Base-by-base conservation (phyloP, 2,888 invertebrate genomes). In the Lamproptera curius region DNA sequence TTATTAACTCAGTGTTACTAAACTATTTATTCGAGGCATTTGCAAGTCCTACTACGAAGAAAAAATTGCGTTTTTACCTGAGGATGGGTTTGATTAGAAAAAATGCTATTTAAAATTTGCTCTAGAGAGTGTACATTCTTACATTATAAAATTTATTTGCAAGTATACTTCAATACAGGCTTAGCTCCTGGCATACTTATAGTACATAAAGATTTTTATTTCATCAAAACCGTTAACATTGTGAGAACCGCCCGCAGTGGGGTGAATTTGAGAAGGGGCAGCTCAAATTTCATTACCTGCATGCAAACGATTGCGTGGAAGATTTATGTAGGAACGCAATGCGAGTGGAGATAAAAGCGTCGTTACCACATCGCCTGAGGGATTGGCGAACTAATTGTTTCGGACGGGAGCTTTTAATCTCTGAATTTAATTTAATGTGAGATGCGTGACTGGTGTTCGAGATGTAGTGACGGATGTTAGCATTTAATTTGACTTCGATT, bases 381-480 rank as follows among this genome's bases (percentile, higher is more conserved):
- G 6, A 26, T 40, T 13, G 16, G 34, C 26, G 16, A 48, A 35
- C 23, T 39, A 48, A 48, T 48, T 42, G 42, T 13, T 26, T 38
- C 28, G 34, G 28, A 35, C 6, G 34, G 23, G 16, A 15, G 26
- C 46, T 20, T 20, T 46, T 40, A 46, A 46, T 46, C 40, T 46
- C 23, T 11, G 8, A 14, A 46, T 46, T 40, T 28, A 40, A 34
- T 46, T 46, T 46, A 2, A 31, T 13, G 31, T n/a, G 35, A 13
- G 26, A 40, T 34, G 11, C 39, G 46, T 40, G 17, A 16, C 16
- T 33, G 0, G 26, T 10, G 23, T 14, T 46, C 16, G 33, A 13
- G 39, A 6, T 17, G 31, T 28, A 16, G 17, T 17, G 33, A 38
- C 33, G 8, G 38, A 38, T 38, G 20, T 38, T 20, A 3, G n/a